phyloP scores from a whole-genome alignment of 2,113 vertebrate genomes.

The Dinomys branickii region DNA sequence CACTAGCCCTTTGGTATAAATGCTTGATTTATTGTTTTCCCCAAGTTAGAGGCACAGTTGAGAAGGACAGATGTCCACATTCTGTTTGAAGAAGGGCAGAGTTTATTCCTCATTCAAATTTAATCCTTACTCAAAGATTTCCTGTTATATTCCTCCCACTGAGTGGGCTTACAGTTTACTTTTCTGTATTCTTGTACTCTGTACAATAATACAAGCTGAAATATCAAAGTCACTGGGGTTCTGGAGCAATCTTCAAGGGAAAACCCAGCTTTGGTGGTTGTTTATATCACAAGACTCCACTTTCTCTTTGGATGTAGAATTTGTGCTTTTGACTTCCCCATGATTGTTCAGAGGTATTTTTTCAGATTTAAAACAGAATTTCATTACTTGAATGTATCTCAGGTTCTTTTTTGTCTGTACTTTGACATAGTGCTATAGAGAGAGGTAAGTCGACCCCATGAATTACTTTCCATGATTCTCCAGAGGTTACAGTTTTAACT shows the following conservation, averaged over 20 bases:
- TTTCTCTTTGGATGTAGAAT: background rate
- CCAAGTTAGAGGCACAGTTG: background rate
- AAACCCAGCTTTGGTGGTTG: background rate
- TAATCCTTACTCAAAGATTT: background rate
- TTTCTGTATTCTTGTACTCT: background rate
- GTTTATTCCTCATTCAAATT: background rate
- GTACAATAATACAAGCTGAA: background rate
- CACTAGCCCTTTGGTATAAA: background rate
- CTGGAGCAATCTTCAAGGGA: background rate
- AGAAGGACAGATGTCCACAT: background rate
- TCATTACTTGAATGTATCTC: background rate
- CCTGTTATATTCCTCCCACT: background rate
- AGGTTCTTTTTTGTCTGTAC: background rate
- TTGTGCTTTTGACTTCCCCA: background rate
- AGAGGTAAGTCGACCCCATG: background rate
- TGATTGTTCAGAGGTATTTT: background rate
- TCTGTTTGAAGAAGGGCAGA: background rate
- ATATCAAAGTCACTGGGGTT: background rate
- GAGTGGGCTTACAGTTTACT: background rate
- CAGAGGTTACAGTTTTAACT: background rate
- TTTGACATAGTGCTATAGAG: background rate
- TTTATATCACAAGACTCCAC: background rate
- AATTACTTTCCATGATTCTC: background rate
- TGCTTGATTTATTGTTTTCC: background rate
- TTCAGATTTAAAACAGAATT: background rate